A percentile compares a stretch with the other conserved stretches of the same genome.
phyloP scores from a whole-genome alignment of 2,888 invertebrate genomes.

The Iphiclides podalirius region DNA sequence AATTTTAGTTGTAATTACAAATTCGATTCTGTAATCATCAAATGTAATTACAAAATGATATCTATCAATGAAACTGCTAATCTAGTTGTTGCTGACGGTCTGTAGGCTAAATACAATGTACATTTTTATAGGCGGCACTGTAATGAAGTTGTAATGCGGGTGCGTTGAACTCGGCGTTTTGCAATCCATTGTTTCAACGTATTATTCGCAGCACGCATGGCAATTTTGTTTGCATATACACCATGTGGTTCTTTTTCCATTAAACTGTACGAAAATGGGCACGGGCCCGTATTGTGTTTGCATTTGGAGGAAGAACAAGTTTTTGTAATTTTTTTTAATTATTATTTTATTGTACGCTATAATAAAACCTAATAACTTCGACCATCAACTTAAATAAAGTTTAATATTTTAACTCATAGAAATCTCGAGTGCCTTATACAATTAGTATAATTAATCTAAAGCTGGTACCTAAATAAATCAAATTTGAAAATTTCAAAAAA shows the following conservation, averaged over 20 bases:
- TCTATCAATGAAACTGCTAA: too few species aligned
- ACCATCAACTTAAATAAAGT: conserved; percentile 2
- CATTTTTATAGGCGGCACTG: conserved; percentile 14
- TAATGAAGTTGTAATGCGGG: conserved; percentile 32
- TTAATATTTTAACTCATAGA: too few species aligned
- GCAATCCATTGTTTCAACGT: conserved; percentile 53
- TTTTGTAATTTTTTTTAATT: conserved; percentile 11
- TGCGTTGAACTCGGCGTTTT: conserved; percentile 56
- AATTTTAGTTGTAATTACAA: too few species aligned
- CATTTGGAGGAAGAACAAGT: conserved; percentile 12
- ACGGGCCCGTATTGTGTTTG: conserved; percentile 16
- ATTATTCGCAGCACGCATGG: conserved; percentile 39
- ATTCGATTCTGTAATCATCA: too few species aligned
- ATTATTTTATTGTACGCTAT: conserved; percentile 13
- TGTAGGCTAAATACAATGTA: neutral
- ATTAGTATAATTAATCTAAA: too few species aligned
- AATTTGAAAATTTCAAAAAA: too few species aligned
- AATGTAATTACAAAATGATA: too few species aligned
- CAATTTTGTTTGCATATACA: conserved; percentile 29
- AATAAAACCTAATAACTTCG: neutral
- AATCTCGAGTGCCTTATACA: too few species aligned
- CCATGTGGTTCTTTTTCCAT: conserved; percentile 20
- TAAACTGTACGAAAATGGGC: conserved; percentile 23
- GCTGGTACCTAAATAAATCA: too few species aligned
- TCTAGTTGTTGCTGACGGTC: too few species aligned